A percentile compares a stretch with the other conserved stretches of the same genome.
Conservation (phyloP, 2,888 invertebrate genomes). For the Lottia scabra region DNA sequence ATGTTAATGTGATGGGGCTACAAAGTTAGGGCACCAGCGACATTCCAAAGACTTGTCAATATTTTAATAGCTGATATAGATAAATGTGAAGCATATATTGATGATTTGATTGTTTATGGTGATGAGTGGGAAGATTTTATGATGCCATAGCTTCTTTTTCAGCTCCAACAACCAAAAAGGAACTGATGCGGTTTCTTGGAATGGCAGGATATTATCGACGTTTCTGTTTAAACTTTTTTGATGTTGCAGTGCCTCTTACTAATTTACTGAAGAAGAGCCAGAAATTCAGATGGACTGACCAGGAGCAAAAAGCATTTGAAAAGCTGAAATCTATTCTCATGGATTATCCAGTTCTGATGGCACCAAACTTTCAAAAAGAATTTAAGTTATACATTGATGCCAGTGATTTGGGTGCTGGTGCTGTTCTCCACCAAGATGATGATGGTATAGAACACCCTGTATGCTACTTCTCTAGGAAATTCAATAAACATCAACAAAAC, state of each 20-base stretch:
- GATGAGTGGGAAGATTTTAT: constrained; percentile 22
- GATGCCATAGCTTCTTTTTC: constrained; percentile 24
- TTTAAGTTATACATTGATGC: constrained; percentile 42
- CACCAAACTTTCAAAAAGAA: constrained; percentile 17
- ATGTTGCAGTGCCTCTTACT: constrained; percentile 20
- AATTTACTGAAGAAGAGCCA: not conserved
- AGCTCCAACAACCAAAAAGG: constrained; percentile 23
- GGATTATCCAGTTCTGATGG: constrained; percentile 23
- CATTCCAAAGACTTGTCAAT: too few relatives aligned
- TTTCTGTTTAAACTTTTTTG: constrained; percentile 29
- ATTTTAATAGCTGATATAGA: constrained; percentile 6
- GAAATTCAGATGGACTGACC: constrained; percentile 44
- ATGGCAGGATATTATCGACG: constrained; percentile 30
- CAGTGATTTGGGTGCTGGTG: constrained; percentile 38
- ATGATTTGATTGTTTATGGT: constrained; percentile 27
- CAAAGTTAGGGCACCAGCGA: constrained; percentile 15
- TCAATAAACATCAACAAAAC: constrained; percentile 31
- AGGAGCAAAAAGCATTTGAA: constrained; percentile 51
- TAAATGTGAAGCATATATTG: constrained; percentile 31
- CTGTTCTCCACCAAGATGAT: constrained; percentile 37
- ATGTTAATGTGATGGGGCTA: too few relatives aligned
- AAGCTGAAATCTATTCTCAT: constrained; percentile 41
- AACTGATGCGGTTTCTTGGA: constrained; percentile 29
- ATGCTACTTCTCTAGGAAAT: constrained; percentile 34
- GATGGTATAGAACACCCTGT: constrained; percentile 32